phyloP scores from a whole-genome alignment of 2,113 vertebrate genomes.

The Myiozetetes cayanensis region DNA sequence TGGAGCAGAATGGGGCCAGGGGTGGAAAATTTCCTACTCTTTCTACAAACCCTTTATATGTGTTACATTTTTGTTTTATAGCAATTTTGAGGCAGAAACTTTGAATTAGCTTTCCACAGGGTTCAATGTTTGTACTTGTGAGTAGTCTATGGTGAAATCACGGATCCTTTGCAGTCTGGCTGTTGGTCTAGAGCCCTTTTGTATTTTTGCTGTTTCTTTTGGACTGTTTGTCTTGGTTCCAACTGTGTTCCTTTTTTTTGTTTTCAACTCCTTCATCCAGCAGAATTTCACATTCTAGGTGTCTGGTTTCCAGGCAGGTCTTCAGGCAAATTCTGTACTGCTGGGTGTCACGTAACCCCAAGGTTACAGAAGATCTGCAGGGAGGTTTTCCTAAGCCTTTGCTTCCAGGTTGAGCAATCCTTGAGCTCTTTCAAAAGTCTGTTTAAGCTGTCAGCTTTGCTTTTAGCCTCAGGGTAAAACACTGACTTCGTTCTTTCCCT shows the following conservation, averaged over 20 bases:
- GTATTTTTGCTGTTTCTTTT: not conserved
- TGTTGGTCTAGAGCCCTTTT: not conserved
- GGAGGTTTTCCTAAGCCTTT: conserved; percentile 42
- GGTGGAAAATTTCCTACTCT: not conserved
- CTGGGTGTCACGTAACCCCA: not conserved
- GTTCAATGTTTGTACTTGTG: not conserved
- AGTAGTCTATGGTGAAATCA: not conserved
- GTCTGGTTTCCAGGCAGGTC: conserved; percentile 19
- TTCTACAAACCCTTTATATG: not conserved
- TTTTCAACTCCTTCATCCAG: not conserved
- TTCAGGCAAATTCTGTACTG: conserved; percentile 25
- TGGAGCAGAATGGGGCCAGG: not conserved
- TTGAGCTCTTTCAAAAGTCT: conserved; percentile 28
- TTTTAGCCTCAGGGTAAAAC: conserved; percentile 34
- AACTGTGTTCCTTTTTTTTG: not conserved
- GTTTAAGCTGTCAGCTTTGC: conserved; percentile 52
- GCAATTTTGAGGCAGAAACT: not conserved
- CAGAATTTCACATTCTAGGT: not conserved
- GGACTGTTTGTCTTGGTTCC: not conserved
- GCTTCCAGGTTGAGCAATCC: conserved; percentile 50
- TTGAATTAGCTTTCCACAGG: not conserved
- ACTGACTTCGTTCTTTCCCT: not conserved
- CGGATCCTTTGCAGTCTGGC: not conserved
- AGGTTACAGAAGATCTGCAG: not conserved
- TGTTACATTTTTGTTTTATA: not conserved